A percentile compares a stretch with the other conserved stretches of the same genome.
phyloP scores from a whole-genome alignment of 2,888 invertebrate genomes.

The Leptothorax acervorum region DNA sequence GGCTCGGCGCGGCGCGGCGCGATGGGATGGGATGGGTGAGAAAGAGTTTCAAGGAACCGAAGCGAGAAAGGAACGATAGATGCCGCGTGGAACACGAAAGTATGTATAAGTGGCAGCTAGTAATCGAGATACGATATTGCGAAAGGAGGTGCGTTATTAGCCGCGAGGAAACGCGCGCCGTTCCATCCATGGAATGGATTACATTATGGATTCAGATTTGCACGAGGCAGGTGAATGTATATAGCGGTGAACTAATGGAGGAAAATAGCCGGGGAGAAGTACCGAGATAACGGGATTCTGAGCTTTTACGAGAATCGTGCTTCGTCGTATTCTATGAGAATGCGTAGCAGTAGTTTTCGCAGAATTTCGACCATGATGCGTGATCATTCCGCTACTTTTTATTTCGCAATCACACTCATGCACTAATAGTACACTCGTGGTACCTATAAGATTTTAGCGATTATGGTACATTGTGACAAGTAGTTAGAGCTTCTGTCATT shows the following conservation, averaged over 20 bases:
- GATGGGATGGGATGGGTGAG: not conserved
- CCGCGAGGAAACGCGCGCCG: not conserved
- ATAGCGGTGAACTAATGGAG: slow-evolving; percentile 31
- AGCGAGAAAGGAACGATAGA: not conserved
- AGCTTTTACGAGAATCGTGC: slow-evolving; percentile 43
- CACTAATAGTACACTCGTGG: not conserved
- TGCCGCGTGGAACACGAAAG: not conserved
- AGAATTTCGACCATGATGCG: not conserved
- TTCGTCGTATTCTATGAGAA: slow-evolving; percentile 15
- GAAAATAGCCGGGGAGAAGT: slow-evolving; percentile 20
- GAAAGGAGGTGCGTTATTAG: not conserved
- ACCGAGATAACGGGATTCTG: slow-evolving; percentile 19
- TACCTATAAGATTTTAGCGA: not conserved
- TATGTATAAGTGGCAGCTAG: not conserved
- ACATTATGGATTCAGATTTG: slow-evolving; percentile 50
- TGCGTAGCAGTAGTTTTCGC: slow-evolving; percentile 17
- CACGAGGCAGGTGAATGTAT: slow-evolving; percentile 6
- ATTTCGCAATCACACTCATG: not conserved
- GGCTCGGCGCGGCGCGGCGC: too few relatives aligned
- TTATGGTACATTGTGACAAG: not conserved
- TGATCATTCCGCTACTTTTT: slow-evolving; percentile 1
- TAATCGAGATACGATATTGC: slow-evolving; percentile 23
- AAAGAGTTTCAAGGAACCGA: not conserved
- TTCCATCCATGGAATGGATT: slow-evolving; percentile 15
- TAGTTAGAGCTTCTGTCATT: not conserved